Conservation (phyloP, 1,140 invertebrate genomes). For the Aphaenogaster rudis region DNA sequence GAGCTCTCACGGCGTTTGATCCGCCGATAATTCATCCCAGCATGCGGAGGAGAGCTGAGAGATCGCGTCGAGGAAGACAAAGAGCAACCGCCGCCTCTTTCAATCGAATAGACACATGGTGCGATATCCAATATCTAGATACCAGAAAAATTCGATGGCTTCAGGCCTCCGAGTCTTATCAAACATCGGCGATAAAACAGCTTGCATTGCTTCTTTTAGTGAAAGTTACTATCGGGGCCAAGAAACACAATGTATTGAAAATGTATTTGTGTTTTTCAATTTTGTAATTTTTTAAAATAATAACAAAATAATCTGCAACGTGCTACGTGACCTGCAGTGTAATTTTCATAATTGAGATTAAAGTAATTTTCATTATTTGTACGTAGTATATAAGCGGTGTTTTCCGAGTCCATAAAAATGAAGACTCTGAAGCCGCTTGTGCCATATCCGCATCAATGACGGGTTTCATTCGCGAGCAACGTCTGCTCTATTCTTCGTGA, state of each 20-base stretch:
- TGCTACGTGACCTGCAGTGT: not conserved
- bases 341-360: not conserved
- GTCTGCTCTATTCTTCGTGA: slow-evolving; percentile 25
- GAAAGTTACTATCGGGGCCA: not conserved
- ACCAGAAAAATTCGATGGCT: not conserved
- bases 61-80: not conserved
- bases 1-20: slow-evolving; percentile 27
- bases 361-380: slow-evolving; percentile 3
- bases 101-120: not conserved
- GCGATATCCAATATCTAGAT: slow-evolving; percentile 18
- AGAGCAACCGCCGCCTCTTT: slow-evolving; percentile 9
- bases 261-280: not conserved
- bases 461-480: slow-evolving; percentile 20
- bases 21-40: slow-evolving; percentile 25
- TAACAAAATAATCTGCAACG: not conserved
- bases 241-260: not conserved
- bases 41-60: slow-evolving; percentile 15
- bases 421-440: not conserved
- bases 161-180: not conserved
- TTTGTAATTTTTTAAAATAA: not conserved
- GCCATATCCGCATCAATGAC: not conserved
- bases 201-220: not conserved
- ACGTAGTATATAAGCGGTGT: not conserved
- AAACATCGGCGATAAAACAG: not conserved
- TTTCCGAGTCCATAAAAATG: not conserved